Percentiles rank a stretch among this genome's conserved stretches.
These are phyloP conservation scores for Leptopilina myrica DNA, from an alignment of 2,888 invertebrate genomes.

Conservation along the genomic window DNA sequence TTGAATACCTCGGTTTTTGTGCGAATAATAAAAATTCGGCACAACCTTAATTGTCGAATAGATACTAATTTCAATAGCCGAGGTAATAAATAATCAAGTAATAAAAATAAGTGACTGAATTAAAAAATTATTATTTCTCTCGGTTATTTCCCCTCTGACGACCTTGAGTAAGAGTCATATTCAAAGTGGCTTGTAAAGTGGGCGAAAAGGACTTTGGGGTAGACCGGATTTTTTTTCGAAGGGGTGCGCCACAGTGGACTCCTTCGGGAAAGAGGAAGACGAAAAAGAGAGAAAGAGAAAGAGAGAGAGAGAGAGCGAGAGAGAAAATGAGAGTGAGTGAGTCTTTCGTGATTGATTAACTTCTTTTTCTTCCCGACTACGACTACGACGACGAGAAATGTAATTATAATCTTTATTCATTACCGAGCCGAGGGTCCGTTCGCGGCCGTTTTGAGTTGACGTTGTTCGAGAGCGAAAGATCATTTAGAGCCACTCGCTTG, in stretches of 20 bases:
- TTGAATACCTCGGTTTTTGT: no score
- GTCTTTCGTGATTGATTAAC: constrained; percentile 75
- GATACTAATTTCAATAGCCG: no score
- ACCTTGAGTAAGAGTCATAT: constrained; percentile 32
- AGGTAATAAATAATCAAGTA: neutral
- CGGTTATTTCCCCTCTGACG: neutral
- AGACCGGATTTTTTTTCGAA: constrained; percentile 24
- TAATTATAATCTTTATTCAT: constrained; percentile 77
- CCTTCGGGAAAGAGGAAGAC: constrained; percentile 45
- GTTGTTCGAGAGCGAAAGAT: constrained; percentile 46
- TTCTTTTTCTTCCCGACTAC: constrained; percentile 65
- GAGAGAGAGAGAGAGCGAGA: neutral
- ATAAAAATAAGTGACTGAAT: constrained; percentile 3
- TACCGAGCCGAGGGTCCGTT: constrained; percentile 63
- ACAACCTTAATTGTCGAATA: no score
- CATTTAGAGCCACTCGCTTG: constrained; percentile 73
- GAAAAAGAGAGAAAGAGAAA: constrained; percentile 1
- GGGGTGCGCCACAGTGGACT: constrained; percentile 31
- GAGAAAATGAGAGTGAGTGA: no score
- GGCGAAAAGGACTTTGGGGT: constrained; percentile 21
- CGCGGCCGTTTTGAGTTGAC: constrained; percentile 47
- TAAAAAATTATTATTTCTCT: constrained; percentile 1
- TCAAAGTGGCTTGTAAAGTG: constrained; percentile 30
- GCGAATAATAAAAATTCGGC: no score
- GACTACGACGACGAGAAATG: constrained; percentile 68